A percentile compares a stretch with the other conserved stretches of the same genome.
These are phyloP conservation scores for Caenorhabditis remanei DNA, from an alignment of 1,140 invertebrate species.

Conservation along the genomic window DNA sequence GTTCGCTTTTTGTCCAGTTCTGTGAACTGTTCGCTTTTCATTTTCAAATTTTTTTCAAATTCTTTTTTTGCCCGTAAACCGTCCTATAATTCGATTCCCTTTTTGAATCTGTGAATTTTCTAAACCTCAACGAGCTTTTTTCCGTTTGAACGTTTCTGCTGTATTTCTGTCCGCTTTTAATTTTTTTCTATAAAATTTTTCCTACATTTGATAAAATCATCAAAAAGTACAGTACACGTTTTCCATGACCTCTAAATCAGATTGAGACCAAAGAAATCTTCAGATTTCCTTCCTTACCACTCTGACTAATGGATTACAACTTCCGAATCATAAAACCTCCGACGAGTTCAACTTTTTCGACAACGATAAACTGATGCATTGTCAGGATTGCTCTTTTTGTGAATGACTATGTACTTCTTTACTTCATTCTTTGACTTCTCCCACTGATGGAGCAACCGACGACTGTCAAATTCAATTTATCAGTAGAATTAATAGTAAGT, in stretches of 20 bases:
- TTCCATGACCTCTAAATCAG: too few species aligned
- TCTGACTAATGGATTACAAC: constrained; percentile 3
- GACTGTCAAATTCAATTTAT: background rate
- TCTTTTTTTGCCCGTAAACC: too few species aligned
- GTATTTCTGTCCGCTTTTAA: background rate
- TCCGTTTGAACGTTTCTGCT: background rate
- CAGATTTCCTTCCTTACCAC: background rate
- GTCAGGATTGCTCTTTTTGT: background rate
- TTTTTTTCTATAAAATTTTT: background rate
- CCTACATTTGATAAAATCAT: background rate
- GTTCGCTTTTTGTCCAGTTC: constrained; percentile 46
- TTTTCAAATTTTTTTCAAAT: background rate
- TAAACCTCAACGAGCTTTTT: constrained; percentile 22
- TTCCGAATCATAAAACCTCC: background rate
- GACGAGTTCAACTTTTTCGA: background rate
- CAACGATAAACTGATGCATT: background rate
- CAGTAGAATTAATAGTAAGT: background rate
- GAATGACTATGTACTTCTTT: background rate
- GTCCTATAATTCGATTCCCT: background rate
- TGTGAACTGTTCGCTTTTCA: constrained; percentile 21
- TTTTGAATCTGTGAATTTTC: constrained; percentile 43
- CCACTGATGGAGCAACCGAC: background rate
- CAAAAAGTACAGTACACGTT: too few species aligned
- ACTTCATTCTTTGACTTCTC: background rate
- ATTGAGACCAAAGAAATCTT: too few species aligned